Percentiles rank a stretch among this genome's conserved stretches.
Evolutionary conservation across 1,140 invertebrate species (phyloP).

Genomic region (Lasioglossum albipes): DNA sequence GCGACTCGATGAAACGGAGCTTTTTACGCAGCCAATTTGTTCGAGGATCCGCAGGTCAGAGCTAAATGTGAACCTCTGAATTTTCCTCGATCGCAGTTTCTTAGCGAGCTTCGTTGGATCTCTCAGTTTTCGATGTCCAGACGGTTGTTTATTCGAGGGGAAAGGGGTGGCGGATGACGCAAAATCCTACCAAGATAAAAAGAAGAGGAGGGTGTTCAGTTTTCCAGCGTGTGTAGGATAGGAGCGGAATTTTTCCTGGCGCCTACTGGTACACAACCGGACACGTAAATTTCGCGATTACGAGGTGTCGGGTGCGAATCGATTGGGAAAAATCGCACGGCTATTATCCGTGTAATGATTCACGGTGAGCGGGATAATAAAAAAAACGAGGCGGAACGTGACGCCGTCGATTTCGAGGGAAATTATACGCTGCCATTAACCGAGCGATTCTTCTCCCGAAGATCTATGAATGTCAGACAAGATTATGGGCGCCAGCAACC

Average conservation of each 20-base stretch:
- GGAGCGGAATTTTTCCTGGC: neutral
- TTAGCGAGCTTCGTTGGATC: too few relatives aligned
- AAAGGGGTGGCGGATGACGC: neutral
- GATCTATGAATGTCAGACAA: neutral
- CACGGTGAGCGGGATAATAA: neutral
- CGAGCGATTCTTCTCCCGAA: neutral
- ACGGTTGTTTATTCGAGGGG: neutral
- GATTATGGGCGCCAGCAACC: neutral
- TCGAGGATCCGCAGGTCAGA: too few relatives aligned
- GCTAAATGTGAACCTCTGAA: too few relatives aligned
- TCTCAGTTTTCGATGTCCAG: too few relatives aligned
- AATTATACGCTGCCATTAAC: neutral
- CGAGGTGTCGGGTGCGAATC: neutral
- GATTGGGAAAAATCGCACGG: neutral
- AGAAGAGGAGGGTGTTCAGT: neutral
- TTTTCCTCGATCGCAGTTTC: too few relatives aligned
- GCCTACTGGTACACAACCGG: neutral
- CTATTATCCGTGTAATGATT: neutral
- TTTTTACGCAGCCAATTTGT: too few relatives aligned
- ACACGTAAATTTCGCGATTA: conserved; percentile 3
- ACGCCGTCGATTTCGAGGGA: neutral
- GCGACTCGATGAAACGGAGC: too few relatives aligned
- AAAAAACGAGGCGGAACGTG: neutral
- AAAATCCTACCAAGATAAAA: neutral
- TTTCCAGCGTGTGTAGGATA: neutral